Evolutionary conservation across 2,888 invertebrate species (phyloP), one percentile per base, ranked within the genome.

Genomic region (Sinodicranocentrus sp.): DNA sequence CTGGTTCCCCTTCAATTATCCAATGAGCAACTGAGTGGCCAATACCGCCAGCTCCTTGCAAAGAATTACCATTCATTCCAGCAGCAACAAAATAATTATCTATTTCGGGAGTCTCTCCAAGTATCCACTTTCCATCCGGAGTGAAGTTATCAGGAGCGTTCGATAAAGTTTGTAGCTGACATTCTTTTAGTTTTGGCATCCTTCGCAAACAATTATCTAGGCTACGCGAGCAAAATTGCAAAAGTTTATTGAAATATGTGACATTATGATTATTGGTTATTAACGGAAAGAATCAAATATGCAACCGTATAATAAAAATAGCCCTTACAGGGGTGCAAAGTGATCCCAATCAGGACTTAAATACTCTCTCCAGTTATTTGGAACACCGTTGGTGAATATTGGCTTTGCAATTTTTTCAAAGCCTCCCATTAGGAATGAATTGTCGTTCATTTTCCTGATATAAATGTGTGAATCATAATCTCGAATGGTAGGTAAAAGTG

Each of bases 141-240:
- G 94, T 94, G 90, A 94, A 94, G 90, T 93, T 94, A 90, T 94
- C 94, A 0, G 94, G 93, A 25, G 93, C 94, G 89, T 94, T 94
- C 6, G 84, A 39, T 26, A 88, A 65, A 0, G 83, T 80, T 1
- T 87, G 79, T 0, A 87, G 63, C 70, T 79, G 75, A 54, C 87
- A 86, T 17, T 87, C 86, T 63, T 86, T 87, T 13, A 88, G 78
- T 21, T 82, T 76, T 13, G 88, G 88, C 59, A 87, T 77, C 21
- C 88, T 67, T 10, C 72, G 75, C 13, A 88, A 28, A 70, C 88
- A 87, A 54, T 84, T 75, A 65, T 88, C 88, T 43, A 88, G 63
- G 43, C 86, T 25, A 10, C 28, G 3, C 5, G 6, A 70, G 28
- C 17, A 70, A 44, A 54, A 28, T 52, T 70, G 10, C 26, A 25